Conservation (phyloP, 1,140 invertebrate species). For the Psix sp. region DNA sequence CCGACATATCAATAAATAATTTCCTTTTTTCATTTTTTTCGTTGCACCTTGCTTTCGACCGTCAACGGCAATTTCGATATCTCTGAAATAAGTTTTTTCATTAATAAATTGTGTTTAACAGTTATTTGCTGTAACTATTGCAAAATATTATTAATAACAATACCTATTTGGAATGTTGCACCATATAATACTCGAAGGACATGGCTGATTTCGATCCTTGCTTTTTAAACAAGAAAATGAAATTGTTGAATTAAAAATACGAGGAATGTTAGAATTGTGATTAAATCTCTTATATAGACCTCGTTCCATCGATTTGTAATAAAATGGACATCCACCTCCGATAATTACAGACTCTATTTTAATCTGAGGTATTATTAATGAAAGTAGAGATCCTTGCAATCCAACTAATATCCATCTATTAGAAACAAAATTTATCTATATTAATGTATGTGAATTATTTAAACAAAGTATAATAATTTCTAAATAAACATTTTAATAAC, state of each 20-base stretch:
- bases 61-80: constrained; percentile 85
- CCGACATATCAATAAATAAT: constrained; percentile 81
- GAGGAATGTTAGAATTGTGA: constrained; percentile 58
- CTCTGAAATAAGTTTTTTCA: constrained; percentile 70
- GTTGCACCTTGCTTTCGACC: constrained; percentile 89
- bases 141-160: constrained; percentile 12
- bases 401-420: constrained; percentile 89
- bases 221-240: constrained; percentile 75
- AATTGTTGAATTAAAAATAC: constrained; percentile 66
- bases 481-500: not conserved
- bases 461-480: constrained; percentile 5
- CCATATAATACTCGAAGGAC: constrained; percentile 81
- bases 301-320: constrained; percentile 80
- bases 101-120: not conserved
- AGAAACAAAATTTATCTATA: constrained; percentile 1
- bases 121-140: not conserved
- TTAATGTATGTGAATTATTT: not conserved
- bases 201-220: constrained; percentile 73
- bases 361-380: constrained; percentile 84
- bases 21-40: constrained; percentile 83
- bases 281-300: constrained; percentile 79
- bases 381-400: constrained; percentile 87
- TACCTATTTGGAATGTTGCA: constrained; percentile 73
- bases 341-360: constrained; percentile 85
- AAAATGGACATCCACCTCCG: constrained; percentile 82